Evolutionary conservation across 2,797 vertebrate species (phyloP), one percentile per base, ranked within the genome.

Genomic region (Loris lydekkerianus): DNA sequence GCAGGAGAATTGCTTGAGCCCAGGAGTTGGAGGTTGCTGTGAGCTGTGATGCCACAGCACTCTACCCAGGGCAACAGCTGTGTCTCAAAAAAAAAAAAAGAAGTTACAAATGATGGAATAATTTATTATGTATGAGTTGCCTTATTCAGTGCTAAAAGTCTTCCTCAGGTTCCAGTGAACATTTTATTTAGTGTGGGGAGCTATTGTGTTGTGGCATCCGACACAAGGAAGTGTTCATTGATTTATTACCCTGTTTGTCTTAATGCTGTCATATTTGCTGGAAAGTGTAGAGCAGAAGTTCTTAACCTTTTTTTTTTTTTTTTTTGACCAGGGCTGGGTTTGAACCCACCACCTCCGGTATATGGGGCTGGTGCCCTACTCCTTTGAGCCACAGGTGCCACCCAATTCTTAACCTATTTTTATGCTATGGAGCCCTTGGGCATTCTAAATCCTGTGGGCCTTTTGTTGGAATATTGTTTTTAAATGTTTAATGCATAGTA

Each of bases 381-480:
- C 40, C 40, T 40, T 40, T 40, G 40, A 40, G 40, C 40, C 40
- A 40, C 40, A 40, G 40, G 40, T 40, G 40, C 40, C 40, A 40
- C 40, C 40, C 40, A 40, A 40, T 40, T 40, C 40, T 40, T 40
- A 40, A 40, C 10, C 4, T 58, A 13, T 94, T 91, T 72, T 70
- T 82, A 31, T 90, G 63, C 69, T 34, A 0, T 81, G 86, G 23
- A 85, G 49, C 21, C 61, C 37, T 83, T 91, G 65, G 65, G 46
- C 61, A 92, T 3, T 75, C 67, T 72, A 58, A 94, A 96, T 60
- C 69, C 77, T 60, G 2, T 92, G 37, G 34, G 58, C n/a, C 3
- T 82, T 89, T 94, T 60, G 34, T 53, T 60, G 18, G 49, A 80
- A 87, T 93, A 58, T 60, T 87, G 17, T 91, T 96, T 97, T 94